Evolutionary conservation across 2,797 vertebrate species (phyloP), one percentile per base, ranked within the genome.

Genomic region (Monodelphis domestica): DNA sequence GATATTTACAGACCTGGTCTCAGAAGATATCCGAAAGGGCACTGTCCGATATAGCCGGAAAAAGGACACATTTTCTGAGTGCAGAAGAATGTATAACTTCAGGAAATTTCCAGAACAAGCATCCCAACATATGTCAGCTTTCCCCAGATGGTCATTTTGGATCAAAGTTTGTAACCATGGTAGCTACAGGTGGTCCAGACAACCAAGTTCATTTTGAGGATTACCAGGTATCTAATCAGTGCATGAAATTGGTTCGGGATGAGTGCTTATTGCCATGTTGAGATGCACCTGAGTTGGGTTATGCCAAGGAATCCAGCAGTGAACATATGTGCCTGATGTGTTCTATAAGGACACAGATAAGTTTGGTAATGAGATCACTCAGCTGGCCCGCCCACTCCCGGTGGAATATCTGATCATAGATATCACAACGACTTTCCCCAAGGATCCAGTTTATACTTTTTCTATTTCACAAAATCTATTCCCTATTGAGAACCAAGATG

Each of bases 141-240:
- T 99, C 99, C 92, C 98, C 99, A 26, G 99, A 99, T n/a, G 99
- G 99, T 29, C 98, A 99, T 92, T 99, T 99, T 54, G 99, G 99
- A 96, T 99, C 99, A 94, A 99, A 99, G 97, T 99, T 99, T 98
- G 99, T 99, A 95, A 99, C 99, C 0, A 99, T 99, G 89, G 99
- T 99, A 94, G 99, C 99, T 57, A 99, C 97, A 98, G 99, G 99
- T 51, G 99, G 99, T 93, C 99, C 99, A 0, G 99, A 99, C 97
- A 99, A 99, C 98, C 99, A 99, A 98, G 99, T 99, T 92, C 99
- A 99, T 98, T 99, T 99, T 70, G 99, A 99, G 95, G 99, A 99
- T 0, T 99, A 99, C 98, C 99, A 99, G 97, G 99, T 99, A 91
- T 99, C 99, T 0, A 99, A 99, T 94, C 99, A 99, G 98, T 99